phyloP scores from a whole-genome alignment of 2,113 vertebrate species.

The Laticauda laticaudata region DNA sequence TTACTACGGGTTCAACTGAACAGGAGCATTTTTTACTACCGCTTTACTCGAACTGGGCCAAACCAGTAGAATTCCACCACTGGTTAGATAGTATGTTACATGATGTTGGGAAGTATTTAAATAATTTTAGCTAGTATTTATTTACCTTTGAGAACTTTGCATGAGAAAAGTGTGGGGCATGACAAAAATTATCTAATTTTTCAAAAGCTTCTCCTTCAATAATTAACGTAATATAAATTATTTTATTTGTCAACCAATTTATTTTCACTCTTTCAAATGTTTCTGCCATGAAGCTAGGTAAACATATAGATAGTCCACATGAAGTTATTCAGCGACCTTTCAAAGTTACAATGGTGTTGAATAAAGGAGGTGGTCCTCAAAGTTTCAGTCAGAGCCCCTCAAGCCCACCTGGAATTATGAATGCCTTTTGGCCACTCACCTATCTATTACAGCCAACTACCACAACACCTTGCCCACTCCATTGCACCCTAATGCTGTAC shows the following conservation, averaged over 20 bases:
- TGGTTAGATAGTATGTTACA: not conserved
- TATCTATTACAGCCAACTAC: not conserved
- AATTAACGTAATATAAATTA: not conserved
- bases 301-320: not conserved
- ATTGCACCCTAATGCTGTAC: not conserved
- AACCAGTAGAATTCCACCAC: too few species aligned
- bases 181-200: not conserved
- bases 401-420: not conserved
- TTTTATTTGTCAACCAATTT: not conserved
- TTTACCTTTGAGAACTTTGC: slow-evolving; percentile 8
- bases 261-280: not conserved
- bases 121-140: slow-evolving; percentile 25
- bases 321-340: not conserved
- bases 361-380: not conserved
- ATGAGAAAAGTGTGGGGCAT: not conserved
- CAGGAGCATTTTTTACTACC: too few species aligned
- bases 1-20: too few species aligned
- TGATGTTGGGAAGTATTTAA: slow-evolving; percentile 24
- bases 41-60: too few species aligned
- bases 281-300: not conserved
- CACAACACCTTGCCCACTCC: not conserved
- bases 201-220: not conserved
- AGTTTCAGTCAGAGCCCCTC: not conserved
- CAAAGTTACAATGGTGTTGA: not conserved
- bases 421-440: not conserved